These are phyloP conservation scores for Zeus faber DNA, from an alignment of 2,113 vertebrate genomes.

Conservation along the genomic window DNA sequence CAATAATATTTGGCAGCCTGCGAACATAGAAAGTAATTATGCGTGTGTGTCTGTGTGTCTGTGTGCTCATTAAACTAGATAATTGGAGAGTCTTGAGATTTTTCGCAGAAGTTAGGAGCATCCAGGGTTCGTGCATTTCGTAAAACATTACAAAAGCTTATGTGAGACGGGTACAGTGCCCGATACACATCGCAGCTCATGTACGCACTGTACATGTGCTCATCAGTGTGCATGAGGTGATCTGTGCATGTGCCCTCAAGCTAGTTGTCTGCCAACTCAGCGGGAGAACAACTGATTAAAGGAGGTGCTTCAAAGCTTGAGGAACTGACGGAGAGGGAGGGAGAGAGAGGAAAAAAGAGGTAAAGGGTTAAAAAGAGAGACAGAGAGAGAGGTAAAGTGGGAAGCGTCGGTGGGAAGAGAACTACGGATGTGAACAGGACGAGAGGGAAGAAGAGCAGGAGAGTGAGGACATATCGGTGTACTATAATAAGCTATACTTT, in stretches of 20 bases:
- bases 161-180: too few relatives aligned
- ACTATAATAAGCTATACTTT: too few relatives aligned
- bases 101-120: too few relatives aligned
- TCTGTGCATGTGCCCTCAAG: not conserved
- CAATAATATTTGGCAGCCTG: too few relatives aligned
- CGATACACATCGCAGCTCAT: not conserved
- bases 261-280: constrained; percentile 2
- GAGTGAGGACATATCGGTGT: too few relatives aligned
- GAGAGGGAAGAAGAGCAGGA: not conserved
- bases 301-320: not conserved
- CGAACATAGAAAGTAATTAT: too few relatives aligned
- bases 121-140: not conserved
- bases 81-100: too few relatives aligned
- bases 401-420: too few relatives aligned
- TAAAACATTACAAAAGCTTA: not conserved
- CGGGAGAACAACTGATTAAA: constrained; percentile 12
- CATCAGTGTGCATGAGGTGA: not conserved
- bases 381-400: not conserved
- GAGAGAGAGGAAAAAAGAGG: not conserved
- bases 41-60: not conserved
- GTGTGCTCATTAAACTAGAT: too few relatives aligned
- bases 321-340: not conserved
- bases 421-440: not conserved
- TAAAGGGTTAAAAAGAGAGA: not conserved
- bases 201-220: not conserved